These are phyloP conservation scores for Caenorhabditis sp. DNA, from an alignment of 2,888 invertebrate genomes.

Conservation along the genomic window DNA sequence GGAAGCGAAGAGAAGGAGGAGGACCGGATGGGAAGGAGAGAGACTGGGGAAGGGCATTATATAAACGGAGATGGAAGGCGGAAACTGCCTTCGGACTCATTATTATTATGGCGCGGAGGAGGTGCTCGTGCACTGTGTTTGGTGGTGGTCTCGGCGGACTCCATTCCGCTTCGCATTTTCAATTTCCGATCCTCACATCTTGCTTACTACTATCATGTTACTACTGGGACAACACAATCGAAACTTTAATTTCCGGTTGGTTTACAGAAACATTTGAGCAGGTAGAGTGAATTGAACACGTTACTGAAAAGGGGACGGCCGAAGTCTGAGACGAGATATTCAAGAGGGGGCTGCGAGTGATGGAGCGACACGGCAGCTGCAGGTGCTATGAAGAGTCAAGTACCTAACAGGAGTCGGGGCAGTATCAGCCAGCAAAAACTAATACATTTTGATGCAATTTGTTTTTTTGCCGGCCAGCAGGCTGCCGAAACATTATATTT, in stretches of 20 bases:
- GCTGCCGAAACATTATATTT: too few relatives aligned
- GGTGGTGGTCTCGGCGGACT: background rate
- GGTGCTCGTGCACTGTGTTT: conserved; percentile 27
- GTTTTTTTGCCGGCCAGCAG: background rate
- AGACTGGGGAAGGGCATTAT: conserved; percentile 30
- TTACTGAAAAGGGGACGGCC: conserved; percentile 31
- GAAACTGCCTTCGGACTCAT: conserved; percentile 45
- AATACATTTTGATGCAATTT: conserved; percentile 58
- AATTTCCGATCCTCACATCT: conserved; percentile 55
- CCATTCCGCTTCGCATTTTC: conserved; percentile 34
- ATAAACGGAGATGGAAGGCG: conserved; percentile 38
- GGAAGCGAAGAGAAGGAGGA: too few relatives aligned
- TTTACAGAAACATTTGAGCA: background rate
- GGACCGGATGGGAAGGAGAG: too few relatives aligned
- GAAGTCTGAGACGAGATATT: background rate
- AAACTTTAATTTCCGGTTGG: conserved; percentile 43
- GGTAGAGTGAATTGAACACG: background rate
- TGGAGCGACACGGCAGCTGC: conserved; percentile 20
- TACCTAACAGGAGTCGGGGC: conserved; percentile 26
- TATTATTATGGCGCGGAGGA: conserved; percentile 54
- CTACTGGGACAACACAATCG: background rate
- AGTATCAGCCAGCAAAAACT: conserved; percentile 53
- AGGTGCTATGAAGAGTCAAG: conserved; percentile 53
- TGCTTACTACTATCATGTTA: conserved; percentile 37
- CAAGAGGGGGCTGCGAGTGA: conserved; percentile 26